These are phyloP conservation scores for Phyllotreta striolata DNA, from an alignment of 2,888 invertebrate species.

Conservation along the genomic window DNA sequence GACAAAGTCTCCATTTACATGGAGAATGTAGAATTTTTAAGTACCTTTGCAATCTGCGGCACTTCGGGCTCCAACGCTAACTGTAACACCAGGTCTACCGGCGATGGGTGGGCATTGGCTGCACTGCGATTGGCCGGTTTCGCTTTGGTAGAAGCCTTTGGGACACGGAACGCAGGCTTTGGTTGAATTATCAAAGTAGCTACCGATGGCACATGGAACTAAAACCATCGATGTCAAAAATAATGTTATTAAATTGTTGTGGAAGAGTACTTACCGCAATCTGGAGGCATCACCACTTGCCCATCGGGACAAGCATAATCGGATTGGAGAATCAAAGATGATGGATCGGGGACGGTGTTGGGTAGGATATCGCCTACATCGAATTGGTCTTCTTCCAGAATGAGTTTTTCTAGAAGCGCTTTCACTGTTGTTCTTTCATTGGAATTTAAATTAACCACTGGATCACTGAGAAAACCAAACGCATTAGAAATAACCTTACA, in stretches of 20 bases:
- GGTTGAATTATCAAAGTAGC: constrained; percentile 79
- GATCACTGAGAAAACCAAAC: constrained; percentile 72
- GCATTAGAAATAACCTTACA: not conserved
- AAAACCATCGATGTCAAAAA: constrained; percentile 41
- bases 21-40: constrained; percentile 2
- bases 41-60: constrained; percentile 87
- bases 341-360: constrained; percentile 93
- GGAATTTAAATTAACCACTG: constrained; percentile 84
- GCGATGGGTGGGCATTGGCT: constrained; percentile 89
- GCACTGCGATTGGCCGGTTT: constrained; percentile 89
- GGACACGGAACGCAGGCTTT: constrained; percentile 85
- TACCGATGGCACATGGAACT: constrained; percentile 93
- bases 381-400: constrained; percentile 92
- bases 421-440: constrained; percentile 88
- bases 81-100: constrained; percentile 88
- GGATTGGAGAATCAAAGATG: constrained; percentile 84
- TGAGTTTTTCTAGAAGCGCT: constrained; percentile 84
- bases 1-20: not conserved
- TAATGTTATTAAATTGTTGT: constrained; percentile 4
- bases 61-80: constrained; percentile 85
- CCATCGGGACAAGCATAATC: constrained; percentile 93
- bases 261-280: constrained; percentile 81
- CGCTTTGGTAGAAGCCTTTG: constrained; percentile 92
- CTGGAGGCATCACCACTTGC: constrained; percentile 92
- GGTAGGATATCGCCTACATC: constrained; percentile 92